Conservation (phyloP, 2,888 invertebrate genomes). For the Phasia obesa region DNA sequence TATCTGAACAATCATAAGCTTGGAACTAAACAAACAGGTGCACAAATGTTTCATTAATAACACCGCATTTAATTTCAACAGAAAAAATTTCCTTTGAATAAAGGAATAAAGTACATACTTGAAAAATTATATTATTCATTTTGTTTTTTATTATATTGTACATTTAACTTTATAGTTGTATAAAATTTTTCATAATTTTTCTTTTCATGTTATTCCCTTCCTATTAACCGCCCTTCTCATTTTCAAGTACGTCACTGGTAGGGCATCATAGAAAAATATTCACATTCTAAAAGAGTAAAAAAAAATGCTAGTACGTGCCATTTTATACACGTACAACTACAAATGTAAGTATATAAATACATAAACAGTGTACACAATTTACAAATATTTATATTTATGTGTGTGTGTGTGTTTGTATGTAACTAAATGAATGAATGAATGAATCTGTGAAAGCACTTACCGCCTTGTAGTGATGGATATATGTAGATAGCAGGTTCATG, state of each 20-base stretch:
- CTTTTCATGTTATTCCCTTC: conserved; percentile 12
- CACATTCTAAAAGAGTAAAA: conserved; percentile 16
- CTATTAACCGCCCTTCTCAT: not conserved
- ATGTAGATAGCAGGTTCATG: conserved; percentile 89
- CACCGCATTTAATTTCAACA: conserved; percentile 20
- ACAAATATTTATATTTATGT: conserved; percentile 58
- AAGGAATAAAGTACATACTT: conserved; percentile 32
- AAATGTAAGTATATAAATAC: conserved; percentile 46
- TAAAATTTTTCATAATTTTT: conserved; percentile 23
- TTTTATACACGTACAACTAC: conserved; percentile 69
- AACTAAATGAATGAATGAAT: conserved; percentile 62
- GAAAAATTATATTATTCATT: conserved; percentile 9
- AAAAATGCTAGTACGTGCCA: conserved; percentile 42
- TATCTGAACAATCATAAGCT: not conserved
- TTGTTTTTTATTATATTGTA: conserved; percentile 23
- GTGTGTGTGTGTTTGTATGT: conserved; percentile 27
- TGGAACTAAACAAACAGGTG: not conserved
- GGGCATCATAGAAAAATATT: conserved; percentile 30
- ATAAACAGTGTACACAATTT: conserved; percentile 11
- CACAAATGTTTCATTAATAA: conserved; percentile 1
- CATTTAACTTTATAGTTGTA: conserved; percentile 58
- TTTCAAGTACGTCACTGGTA: conserved; percentile 32
- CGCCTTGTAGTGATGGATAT: conserved; percentile 89
- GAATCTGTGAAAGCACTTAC: conserved; percentile 83
- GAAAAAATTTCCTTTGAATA: conserved; percentile 37